Conservation (phyloP, 2,113 vertebrate species). For the Thunnus thynnus region DNA sequence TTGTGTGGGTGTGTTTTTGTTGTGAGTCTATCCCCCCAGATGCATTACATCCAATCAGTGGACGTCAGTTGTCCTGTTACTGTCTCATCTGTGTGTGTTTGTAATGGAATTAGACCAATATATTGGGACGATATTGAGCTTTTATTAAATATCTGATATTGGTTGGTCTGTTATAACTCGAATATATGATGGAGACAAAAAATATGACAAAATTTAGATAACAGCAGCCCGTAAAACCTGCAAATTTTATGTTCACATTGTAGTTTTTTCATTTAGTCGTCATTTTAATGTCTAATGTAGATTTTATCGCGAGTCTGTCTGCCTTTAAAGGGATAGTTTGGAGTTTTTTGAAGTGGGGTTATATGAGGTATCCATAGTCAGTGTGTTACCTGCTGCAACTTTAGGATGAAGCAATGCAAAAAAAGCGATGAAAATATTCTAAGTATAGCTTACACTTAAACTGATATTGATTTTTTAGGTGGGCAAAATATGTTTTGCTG, state of each 20-base stretch:
- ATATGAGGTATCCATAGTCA: no score
- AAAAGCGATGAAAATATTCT: no score
- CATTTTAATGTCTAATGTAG: no score
- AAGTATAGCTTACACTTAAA: no score
- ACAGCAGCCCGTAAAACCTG: background rate
- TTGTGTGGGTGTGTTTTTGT: constrained; percentile 35
- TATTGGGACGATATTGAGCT: background rate
- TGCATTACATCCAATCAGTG: constrained; percentile 55
- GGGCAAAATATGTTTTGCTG: no score
- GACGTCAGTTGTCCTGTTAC: constrained; percentile 39
- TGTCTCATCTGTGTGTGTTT: constrained; percentile 32
- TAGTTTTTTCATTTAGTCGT: background rate
- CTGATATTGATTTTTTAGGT: no score
- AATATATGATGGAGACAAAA: background rate
- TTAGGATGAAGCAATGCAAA: no score
- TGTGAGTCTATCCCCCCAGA: constrained; percentile 34
- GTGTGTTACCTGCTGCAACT: no score
- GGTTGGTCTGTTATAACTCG: background rate
- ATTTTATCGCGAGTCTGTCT: no score
- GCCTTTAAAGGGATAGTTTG: no score
- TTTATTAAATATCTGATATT: constrained; percentile 13
- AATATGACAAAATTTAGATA: background rate
- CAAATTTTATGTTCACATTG: background rate
- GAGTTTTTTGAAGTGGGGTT: no score
- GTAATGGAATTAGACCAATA: constrained; percentile 30